Evolutionary conservation across 2,113 vertebrate genomes (phyloP).

Genomic region (Rostratula benghalensis): DNA sequence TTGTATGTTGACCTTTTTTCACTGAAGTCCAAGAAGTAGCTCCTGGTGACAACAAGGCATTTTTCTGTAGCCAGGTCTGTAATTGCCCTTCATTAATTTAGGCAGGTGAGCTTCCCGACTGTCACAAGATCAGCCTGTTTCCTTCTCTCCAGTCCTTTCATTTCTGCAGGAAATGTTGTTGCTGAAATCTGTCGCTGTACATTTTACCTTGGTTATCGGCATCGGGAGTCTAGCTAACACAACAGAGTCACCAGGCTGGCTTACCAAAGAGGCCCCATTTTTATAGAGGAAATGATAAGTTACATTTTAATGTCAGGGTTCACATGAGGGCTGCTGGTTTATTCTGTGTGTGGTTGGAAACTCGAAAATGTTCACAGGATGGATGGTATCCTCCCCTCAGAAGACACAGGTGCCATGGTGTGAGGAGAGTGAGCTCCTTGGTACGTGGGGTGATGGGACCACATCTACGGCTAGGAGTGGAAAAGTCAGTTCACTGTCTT

Average conservation of each 20-base stretch:
- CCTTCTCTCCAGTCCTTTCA: not conserved
- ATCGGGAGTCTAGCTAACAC: not conserved
- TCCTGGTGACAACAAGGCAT: not conserved
- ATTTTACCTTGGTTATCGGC: not conserved
- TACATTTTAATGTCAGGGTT: not conserved
- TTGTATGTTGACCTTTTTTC: not conserved
- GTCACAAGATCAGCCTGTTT: not conserved
- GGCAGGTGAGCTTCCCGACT: not conserved
- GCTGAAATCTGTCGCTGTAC: not conserved
- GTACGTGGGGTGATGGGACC: not conserved
- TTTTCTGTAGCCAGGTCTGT: not conserved
- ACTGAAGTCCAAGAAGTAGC: not conserved
- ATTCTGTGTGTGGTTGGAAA: not conserved
- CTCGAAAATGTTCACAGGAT: not conserved
- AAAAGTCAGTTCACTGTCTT: not conserved
- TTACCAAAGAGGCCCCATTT: not conserved
- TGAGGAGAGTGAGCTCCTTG: not conserved
- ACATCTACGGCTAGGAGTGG: not conserved
- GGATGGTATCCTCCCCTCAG: not conserved
- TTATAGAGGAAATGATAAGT: constrained; percentile 7
- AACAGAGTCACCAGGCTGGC: not conserved
- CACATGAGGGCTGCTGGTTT: not conserved
- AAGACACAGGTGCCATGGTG: not conserved
- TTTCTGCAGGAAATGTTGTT: constrained; percentile 26
- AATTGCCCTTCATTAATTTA: not conserved